Evolutionary conservation across 2,113 vertebrate species (phyloP), one percentile per base, ranked within the genome.

Genomic region (Rhabdornis inornatus): DNA sequence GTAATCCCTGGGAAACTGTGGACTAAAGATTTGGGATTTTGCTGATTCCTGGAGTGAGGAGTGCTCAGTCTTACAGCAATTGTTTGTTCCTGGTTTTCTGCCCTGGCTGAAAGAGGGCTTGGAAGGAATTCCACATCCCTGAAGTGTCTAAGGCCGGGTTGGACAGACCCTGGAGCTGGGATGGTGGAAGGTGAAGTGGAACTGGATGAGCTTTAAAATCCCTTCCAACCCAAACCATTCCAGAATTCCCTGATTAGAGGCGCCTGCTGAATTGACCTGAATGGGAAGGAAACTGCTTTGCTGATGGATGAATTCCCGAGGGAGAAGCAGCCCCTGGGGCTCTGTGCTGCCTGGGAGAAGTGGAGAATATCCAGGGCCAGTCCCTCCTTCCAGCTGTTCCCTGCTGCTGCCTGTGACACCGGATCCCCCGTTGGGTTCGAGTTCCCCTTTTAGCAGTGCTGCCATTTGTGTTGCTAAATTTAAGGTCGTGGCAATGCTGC

Each of bases 381-480:
- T 52, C 23, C 49, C 68, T 72, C 33, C 61, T 82, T 60, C 60
- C 87, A 82, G 77, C 87, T 75, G 76, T 13, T 72, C 57, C 84
- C 85, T 47, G 16, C 20, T 25, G 76, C 85, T 31, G 86, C 0
- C 66, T 5, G 39, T 40, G 87, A 89, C 78, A 89, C 53, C 53
- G n/a, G 69, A 89, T 82, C 78, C 87, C 44, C 61, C 5, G 8
- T 5, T 4, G 52, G 31, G 35, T 8, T 24, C 9, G 4, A 37
- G 69, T 47, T 89, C 87, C 78, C 39, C 69, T 68, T 68, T 60
- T 68, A 20, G 87, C 69, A n/a, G 2, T 1, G 53, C 57, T 89
- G 87, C 87, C 87, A 89, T 65, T 82, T 89, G 69, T 75, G 78
- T 20, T 75, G 87, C 87, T 89, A 89, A 89, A 83, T 89, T 83